Conservation (phyloP, 30 jellyfish, hydroid and myxozoan species). For the Morbakka virulenta region DNA sequence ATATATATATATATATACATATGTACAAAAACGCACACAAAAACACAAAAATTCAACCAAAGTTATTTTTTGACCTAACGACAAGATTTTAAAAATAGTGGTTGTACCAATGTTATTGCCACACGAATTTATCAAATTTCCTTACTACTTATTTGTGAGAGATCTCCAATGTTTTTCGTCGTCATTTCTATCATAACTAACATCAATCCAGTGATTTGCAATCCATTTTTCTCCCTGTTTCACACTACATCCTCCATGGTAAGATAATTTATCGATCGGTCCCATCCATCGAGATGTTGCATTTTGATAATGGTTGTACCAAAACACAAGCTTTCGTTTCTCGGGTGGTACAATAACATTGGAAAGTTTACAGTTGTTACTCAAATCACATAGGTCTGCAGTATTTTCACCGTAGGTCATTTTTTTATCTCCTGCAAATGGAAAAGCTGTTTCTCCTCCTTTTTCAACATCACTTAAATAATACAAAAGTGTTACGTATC, state of each 20-base stretch:
- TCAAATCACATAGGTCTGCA: neutral
- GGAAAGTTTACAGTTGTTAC: neutral
- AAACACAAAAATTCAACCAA: no score
- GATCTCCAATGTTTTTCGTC: neutral
- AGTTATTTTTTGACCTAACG: no score
- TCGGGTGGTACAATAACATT: neutral
- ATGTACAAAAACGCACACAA: no score
- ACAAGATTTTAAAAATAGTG: no score
- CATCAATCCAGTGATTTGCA: neutral
- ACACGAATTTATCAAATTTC: no score
- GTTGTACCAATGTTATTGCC: no score
- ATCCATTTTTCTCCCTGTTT: neutral
- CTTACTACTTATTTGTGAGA: no score
- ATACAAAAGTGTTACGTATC: conserved; percentile 74
- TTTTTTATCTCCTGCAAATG: conserved; percentile 66
- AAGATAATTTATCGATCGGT: neutral
- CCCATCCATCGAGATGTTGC: neutral
- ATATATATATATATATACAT: no score
- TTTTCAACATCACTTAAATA: conserved; percentile 70
- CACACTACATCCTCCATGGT: neutral
- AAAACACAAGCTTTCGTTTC: neutral
- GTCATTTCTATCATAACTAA: neutral
- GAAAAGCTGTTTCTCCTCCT: conserved; percentile 98
- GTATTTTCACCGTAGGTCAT: neutral
- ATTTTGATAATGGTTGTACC: neutral